phyloP scores from a whole-genome alignment of 1,140 invertebrate genomes.

The Calosoma granatense region DNA sequence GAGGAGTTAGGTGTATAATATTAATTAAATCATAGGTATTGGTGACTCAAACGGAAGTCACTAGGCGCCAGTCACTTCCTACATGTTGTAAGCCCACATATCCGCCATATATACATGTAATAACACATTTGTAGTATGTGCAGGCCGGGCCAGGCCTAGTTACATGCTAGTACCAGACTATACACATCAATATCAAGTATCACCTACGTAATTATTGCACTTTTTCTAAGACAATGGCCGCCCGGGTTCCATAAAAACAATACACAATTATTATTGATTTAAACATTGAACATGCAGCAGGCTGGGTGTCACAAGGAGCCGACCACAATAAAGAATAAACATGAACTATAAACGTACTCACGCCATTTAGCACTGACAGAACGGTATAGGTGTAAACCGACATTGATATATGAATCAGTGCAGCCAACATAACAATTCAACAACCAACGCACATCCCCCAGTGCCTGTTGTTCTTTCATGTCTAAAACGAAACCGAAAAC shows the following conservation, averaged over 20 bases:
- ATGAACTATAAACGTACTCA: background rate
- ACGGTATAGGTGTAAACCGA: background rate
- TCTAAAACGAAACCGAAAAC: background rate
- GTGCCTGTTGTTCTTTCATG: background rate
- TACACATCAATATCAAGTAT: background rate
- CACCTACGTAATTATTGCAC: background rate
- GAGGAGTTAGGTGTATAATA: no score
- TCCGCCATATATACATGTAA: background rate
- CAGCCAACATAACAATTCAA: background rate
- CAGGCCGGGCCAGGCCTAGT: no score
- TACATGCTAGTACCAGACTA: no score
- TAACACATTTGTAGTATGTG: background rate
- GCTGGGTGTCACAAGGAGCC: no score
- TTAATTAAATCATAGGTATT: no score
- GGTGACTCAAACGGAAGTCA: background rate
- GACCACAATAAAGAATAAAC: no score
- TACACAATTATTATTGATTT: background rate
- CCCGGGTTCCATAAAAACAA: no score
- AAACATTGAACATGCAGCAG: background rate
- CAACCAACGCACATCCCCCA: background rate
- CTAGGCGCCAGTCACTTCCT: background rate
- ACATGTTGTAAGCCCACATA: background rate
- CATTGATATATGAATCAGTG: constrained; percentile 6
- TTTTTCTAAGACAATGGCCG: no score
- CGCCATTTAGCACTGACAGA: background rate